Conservation (phyloP, 2,797 vertebrate species). For the Vespertilio murinus region DNA sequence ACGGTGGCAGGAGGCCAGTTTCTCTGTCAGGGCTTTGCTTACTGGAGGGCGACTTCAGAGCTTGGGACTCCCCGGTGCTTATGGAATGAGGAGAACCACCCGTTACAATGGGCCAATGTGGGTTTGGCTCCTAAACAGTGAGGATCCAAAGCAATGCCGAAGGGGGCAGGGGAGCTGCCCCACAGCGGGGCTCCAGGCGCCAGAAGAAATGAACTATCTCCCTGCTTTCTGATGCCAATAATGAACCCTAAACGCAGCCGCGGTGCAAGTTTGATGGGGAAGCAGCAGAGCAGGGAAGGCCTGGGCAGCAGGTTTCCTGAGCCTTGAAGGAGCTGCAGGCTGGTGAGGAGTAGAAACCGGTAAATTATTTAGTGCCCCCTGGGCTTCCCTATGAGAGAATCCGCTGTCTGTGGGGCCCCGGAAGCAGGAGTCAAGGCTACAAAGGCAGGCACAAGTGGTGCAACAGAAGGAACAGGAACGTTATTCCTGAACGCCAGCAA, state of each 20-base stretch:
- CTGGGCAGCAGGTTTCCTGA: too few relatives aligned
- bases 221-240: constrained; percentile 52
- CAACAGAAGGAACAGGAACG: neutral
- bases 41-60: constrained; percentile 13
- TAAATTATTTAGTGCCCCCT: constrained; percentile 46
- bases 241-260: constrained; percentile 1
- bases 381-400: constrained; percentile 40
- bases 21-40: neutral
- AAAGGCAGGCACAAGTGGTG: neutral
- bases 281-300: constrained; percentile 53
- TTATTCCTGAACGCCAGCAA: neutral
- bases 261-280: constrained; percentile 46
- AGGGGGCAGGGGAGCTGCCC: neutral
- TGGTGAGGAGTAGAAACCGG: constrained; percentile 13
- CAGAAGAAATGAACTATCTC: constrained; percentile 59
- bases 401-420: neutral
- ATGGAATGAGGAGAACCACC: neutral
- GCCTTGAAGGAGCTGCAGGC: constrained; percentile 14
- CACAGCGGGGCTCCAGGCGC: neutral
- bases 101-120: neutral
- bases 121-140: constrained; percentile 38
- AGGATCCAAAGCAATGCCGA: neutral
- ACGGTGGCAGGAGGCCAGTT: neutral
- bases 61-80: constrained; percentile 6
- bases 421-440: neutral